Evolutionary conservation across 2,888 invertebrate species (phyloP), one percentile per base, ranked within the genome.

Genomic region (Agrilus cyanescens): DNA sequence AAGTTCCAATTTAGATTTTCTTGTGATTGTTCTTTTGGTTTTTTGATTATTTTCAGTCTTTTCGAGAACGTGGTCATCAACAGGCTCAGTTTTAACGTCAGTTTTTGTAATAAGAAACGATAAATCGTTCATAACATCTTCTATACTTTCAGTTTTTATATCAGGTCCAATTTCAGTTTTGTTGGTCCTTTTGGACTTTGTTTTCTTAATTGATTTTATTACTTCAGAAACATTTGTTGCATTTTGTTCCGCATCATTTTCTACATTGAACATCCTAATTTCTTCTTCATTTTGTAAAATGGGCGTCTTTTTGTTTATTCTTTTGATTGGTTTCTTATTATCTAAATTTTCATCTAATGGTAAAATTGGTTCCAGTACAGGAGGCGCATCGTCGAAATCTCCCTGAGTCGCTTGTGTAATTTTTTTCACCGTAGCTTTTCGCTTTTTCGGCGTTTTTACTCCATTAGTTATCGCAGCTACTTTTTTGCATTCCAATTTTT

Each of bases 41-140:
- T 47, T 46, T n/a, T 40, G 36, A 30, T 42, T 25, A 25, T 10
- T 25, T 25, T 58, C 57, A 35, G 48, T 55, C 53, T 57, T 58
- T 36, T 52, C 47, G 10, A 55, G 50, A 46, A 60, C 61, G 2
- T 56, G 54, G 32, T 52, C 43, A 4, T 50, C 44, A 40, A 57
- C 60, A 5, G 32, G 41, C 44, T 56, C 56, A 40, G 53, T 51
- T 50, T 58, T 60, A n/a, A 58, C 52, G 16, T 60, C 60, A 1
- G 55, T 57, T 5, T 42, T 44, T 49, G 61, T 59, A 12, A 62
- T 57, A 12, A 61, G 50, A 40, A 46, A 54, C 1, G 57, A 49
- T 12, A 64, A 50, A 46, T 65, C 65, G 36, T 59, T 61, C 53
- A 66, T 61, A 4, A 65, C 63, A 43, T 64, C 65, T 50, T 66